Evolutionary conservation across 2,888 invertebrate genomes (phyloP), one percentile per base, ranked within the genome.

Genomic region (Encarsia formosa): DNA sequence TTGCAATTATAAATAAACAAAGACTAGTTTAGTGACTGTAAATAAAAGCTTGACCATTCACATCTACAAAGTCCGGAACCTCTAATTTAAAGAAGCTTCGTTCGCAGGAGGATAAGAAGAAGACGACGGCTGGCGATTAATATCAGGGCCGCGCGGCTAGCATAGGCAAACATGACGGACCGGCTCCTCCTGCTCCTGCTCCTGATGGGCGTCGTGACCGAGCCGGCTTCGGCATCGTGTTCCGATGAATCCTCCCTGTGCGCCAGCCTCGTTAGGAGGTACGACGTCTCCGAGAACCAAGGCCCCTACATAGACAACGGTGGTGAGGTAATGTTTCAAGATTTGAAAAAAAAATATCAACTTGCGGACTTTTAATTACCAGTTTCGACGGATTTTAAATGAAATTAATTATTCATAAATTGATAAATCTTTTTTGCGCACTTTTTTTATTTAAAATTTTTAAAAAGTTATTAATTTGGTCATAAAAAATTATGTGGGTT

Each of bases 121-220:
- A 26, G 11, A 26, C 11, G 8, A 26, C 26, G 11, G 8, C 11
- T 26, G 8, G 11, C 26, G 26, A 26, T 26, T 26, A 8, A 26
- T 11, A 26, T 5, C 5, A 8, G 11, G 26, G 11, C 26, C 26
- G 26, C 26, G 5, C 26, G 5, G 26, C 5, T 2, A n/a, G n/a
- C n/a, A n/a, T 23, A 42, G 46, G 26, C 38, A 11, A 34, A n/a
- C 24, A 48, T 39, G 43, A 52, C 32, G 38, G 15, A 4, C 11
- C 47, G 47, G 34, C 37, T 47, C 31, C 47, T 34, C 20, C 23
- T 45, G 47, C 15, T 39, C 20, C 5, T 31, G 6, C 31, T 39
- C 4, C 23, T 38, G 20, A 13, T 20, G 34, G 13, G 26, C 20
- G 20, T 6, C 19, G 20, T 9, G 19, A 20, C 19, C 18, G 19